Evolutionary conservation across 2,888 invertebrate species (phyloP), one percentile per base, ranked within the genome.

Genomic region (Caenorhabditis drosophilae): DNA sequence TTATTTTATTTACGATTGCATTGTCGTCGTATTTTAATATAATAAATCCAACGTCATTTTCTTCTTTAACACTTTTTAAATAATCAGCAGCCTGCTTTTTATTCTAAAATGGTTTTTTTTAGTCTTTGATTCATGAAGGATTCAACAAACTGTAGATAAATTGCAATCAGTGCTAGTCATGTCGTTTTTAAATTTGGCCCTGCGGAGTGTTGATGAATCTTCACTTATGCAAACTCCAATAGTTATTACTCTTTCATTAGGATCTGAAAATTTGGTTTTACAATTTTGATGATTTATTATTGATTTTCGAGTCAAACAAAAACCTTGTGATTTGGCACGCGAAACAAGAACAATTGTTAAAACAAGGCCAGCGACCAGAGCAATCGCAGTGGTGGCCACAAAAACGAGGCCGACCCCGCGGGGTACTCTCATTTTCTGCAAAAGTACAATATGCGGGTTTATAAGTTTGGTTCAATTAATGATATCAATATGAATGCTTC

Each of bases 331-430:
- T 4, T 4, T 31, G 4, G 23, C n/a, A 20, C 48, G 31, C 7
- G 35, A 25, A n/a, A 60, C 59, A 11, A 66, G 42, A 35, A 66
- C 66, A 48, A 66, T 60, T 11, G 52, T 52, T 25, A 66, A 31
- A 22, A 60, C 56, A 3, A 66, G 44, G 27, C 47, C 66, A 26
- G 56, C 52, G 16, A 66, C 55, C 35, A 66, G 22, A 4, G 55
- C 59, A 22, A 26, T 47, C 7, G 56, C 55, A 26, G 56, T 52
- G 40, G 45, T 58, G 40, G 48, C 20, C n/a, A 66, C 45, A 25
- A 66, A 66, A 22, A 60, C 55, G 23, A 66, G 44, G 42, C 55
- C 59, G 25, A 66, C 47, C 26, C 59, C 56, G 27, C 59, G 59
- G 16, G 66, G 59, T 36, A 55, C 55, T 38, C 58, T 55, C 66